Evolutionary conservation across 2,113 vertebrate genomes (phyloP).

Genomic region (Aegotheles bennettii): DNA sequence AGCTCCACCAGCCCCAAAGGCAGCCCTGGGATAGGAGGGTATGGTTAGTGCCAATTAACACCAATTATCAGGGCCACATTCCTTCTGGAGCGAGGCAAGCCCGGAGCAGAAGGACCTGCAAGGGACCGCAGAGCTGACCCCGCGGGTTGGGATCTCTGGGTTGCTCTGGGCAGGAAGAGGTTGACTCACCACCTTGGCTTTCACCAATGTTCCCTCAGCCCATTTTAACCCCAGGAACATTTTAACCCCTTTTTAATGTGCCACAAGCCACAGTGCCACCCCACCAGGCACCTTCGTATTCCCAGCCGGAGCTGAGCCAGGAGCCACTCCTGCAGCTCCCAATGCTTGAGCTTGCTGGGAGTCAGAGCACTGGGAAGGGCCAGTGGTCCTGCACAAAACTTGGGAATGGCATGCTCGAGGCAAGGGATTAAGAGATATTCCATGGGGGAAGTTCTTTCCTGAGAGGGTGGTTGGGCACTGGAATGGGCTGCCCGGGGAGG

Average conservation of each 20-base stretch:
- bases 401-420: fast-evolving
- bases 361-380: fast-evolving
- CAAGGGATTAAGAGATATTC: not conserved
- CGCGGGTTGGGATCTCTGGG: fast-evolving
- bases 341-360: fast-evolving
- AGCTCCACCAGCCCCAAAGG: not conserved
- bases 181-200: not conserved
- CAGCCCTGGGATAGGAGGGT: not conserved
- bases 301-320: not conserved
- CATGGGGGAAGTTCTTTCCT: not conserved
- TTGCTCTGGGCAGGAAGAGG: not conserved
- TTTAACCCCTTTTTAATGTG: not conserved
- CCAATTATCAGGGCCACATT: not conserved
- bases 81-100: not conserved
- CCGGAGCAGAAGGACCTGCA: not conserved
- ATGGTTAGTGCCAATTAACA: not conserved
- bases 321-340: not conserved
- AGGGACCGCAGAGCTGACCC: fast-evolving
- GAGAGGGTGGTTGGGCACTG: too few relatives aligned
- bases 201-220: not conserved
- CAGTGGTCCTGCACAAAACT: not conserved
- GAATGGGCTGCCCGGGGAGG: too few relatives aligned
- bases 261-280: not conserved
- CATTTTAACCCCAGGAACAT: not conserved
- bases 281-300: fast-evolving